Percentiles rank a stretch among this genome's conserved stretches.
Conservation (phyloP, 2,797 vertebrate genomes). For the Threskiornis aethiopicus region DNA sequence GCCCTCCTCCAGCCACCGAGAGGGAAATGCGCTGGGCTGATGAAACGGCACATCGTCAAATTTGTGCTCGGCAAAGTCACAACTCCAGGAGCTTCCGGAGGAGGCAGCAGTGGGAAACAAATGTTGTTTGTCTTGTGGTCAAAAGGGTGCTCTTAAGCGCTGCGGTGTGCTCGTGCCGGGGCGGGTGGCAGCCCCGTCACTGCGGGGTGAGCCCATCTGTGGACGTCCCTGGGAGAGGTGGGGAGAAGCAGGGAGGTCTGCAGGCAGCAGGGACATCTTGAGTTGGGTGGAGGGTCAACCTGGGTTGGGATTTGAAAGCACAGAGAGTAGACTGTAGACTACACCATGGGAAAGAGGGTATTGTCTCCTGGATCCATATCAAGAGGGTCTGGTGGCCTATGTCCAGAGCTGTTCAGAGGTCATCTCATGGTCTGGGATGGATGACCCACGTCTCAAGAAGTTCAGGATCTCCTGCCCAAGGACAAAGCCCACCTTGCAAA, state of each 20-base stretch:
- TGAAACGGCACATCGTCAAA: background rate
- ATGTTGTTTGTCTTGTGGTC: background rate
- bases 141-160: background rate
- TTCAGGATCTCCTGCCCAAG: background rate
- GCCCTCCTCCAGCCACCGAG: background rate
- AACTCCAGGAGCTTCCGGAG: background rate
- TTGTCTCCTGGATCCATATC: background rate
- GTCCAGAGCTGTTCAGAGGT: background rate
- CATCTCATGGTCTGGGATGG: background rate
- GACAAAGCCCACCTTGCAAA: background rate
- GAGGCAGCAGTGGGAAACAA: background rate
- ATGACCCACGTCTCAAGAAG: background rate
- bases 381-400: background rate
- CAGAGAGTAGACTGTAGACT: background rate
- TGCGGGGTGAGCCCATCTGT: background rate
- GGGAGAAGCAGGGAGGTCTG: background rate
- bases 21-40: background rate
- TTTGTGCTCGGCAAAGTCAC: background rate
- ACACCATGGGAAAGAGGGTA: too few species aligned
- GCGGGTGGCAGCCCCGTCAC: background rate
- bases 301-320: background rate
- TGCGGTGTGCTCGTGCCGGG: rapidly evolving
- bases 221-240: background rate
- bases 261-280: background rate
- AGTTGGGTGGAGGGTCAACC: background rate